phyloP scores from a whole-genome alignment of 2,797 vertebrate genomes.

The Dendrocincla fuliginosa region DNA sequence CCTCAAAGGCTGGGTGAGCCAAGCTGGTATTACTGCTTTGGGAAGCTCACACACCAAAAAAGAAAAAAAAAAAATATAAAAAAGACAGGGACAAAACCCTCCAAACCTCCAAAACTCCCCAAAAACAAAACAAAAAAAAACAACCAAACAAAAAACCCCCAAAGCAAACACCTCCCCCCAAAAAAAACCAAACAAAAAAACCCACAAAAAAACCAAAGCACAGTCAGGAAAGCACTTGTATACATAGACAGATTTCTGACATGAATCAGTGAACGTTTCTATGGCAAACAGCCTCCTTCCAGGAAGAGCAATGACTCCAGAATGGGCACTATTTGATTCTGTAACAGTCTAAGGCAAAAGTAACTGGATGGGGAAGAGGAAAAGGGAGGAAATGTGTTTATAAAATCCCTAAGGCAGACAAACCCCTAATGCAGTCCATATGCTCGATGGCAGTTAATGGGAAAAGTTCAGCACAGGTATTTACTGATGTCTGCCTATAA shows the following conservation, averaged over 20 bases:
- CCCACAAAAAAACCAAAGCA: neutral
- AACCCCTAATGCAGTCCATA: conserved; percentile 29
- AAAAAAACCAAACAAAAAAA: neutral
- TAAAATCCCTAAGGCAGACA: conserved; percentile 22
- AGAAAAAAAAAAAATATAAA: neutral
- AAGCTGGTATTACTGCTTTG: neutral
- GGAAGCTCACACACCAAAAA: neutral
- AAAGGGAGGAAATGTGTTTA: neutral
- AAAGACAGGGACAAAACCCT: neutral
- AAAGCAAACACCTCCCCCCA: no score
- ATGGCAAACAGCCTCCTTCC: neutral
- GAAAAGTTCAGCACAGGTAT: conserved; percentile 25
- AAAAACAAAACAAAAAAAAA: neutral
- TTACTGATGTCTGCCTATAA: conserved; percentile 29
- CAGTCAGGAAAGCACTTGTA: neutral
- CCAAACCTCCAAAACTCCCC: no score
- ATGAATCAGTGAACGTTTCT: neutral
- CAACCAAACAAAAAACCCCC: neutral
- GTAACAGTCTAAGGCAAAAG: neutral
- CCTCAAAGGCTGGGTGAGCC: neutral
- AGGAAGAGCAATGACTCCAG: neutral
- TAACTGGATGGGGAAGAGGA: neutral
- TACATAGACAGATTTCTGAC: neutral
- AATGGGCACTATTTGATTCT: neutral
- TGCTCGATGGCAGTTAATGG: neutral